A percentile compares a stretch with the other conserved stretches of the same genome.
These are phyloP conservation scores for Falco rusticolus DNA, from an alignment of 2,797 vertebrate species.

Conservation along the genomic window DNA sequence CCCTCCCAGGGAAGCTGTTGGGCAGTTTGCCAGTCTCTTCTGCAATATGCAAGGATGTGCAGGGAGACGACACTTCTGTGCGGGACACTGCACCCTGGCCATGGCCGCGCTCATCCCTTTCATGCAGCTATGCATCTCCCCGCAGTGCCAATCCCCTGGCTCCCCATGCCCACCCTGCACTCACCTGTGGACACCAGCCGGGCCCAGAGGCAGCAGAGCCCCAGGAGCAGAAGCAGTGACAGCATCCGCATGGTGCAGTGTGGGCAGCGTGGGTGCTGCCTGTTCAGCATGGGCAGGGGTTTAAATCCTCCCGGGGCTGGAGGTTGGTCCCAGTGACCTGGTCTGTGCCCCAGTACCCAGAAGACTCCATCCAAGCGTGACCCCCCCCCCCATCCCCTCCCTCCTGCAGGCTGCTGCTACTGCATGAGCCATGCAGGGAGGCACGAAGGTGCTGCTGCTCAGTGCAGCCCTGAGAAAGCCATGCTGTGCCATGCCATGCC, in stretches of 20 bases:
- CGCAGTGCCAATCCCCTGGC: fast-evolving
- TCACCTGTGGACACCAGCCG: conserved; percentile 25
- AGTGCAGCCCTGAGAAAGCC: background rate
- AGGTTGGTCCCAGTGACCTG: background rate
- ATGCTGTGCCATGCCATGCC: background rate
- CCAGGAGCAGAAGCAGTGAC: conserved; percentile 36
- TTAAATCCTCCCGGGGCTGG: conserved; percentile 16
- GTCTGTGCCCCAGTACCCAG: background rate
- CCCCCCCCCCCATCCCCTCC: background rate
- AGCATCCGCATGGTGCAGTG: background rate
- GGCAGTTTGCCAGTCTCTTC: background rate
- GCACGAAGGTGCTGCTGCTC: background rate
- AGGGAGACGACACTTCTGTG: background rate
- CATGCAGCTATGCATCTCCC: fast-evolving
- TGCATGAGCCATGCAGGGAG: fast-evolving
- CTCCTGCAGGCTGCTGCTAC: background rate
- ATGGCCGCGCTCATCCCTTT: fast-evolving
- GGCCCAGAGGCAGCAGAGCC: conserved; percentile 57
- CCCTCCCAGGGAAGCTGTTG: background rate
- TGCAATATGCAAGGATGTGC: background rate
- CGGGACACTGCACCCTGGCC: fast-evolving
- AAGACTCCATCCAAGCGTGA: background rate
- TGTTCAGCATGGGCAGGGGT: background rate
- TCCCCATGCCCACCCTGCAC: fast-evolving
- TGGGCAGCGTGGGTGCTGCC: background rate